Evolutionary conservation across 2,888 invertebrate species (phyloP).

Genomic region (Sylvicola fuscatus): DNA sequence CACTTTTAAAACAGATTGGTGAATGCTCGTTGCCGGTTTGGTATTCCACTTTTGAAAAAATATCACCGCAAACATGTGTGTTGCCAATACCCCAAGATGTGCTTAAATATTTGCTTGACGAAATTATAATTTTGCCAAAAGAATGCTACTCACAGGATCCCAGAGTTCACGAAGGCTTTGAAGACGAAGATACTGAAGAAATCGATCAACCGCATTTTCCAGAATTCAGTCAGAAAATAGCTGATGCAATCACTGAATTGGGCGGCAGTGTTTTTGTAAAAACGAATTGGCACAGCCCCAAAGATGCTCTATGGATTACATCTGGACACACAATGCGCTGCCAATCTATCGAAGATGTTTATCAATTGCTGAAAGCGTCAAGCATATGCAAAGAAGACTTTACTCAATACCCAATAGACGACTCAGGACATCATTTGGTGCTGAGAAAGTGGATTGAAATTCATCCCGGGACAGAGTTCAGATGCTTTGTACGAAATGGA

Average conservation of each 20-base stretch:
- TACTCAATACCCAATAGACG: background rate
- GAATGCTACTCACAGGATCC: constrained; percentile 8
- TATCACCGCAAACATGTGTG: constrained; percentile 6
- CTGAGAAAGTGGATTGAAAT: constrained; percentile 10
- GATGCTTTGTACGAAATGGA: constrained; percentile 10
- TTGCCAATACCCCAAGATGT: constrained; percentile 7
- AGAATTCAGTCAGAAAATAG: constrained; percentile 8
- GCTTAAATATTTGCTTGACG: constrained; percentile 8
- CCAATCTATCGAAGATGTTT: constrained; percentile 9
- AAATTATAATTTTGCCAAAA: constrained; percentile 10
- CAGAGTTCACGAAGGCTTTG: constrained; percentile 4
- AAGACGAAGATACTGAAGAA: constrained; percentile 6
- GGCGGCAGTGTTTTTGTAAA: constrained; percentile 8
- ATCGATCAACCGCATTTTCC: constrained; percentile 9
- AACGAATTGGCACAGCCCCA: constrained; percentile 11
- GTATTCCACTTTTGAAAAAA: constrained; percentile 8
- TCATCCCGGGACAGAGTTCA: constrained; percentile 10
- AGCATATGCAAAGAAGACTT: constrained; percentile 9
- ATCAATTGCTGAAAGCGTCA: constrained; percentile 11
- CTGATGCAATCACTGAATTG: constrained; percentile 4
- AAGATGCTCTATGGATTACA: constrained; percentile 11
- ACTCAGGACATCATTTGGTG: constrained; percentile 5
- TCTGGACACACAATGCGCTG: constrained; percentile 9
- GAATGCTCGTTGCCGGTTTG: constrained; percentile 8
- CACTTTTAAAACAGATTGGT: background rate